Evolutionary conservation across 1,140 invertebrate species (phyloP).

Genomic region (Aphaenogaster ashmeadi): DNA sequence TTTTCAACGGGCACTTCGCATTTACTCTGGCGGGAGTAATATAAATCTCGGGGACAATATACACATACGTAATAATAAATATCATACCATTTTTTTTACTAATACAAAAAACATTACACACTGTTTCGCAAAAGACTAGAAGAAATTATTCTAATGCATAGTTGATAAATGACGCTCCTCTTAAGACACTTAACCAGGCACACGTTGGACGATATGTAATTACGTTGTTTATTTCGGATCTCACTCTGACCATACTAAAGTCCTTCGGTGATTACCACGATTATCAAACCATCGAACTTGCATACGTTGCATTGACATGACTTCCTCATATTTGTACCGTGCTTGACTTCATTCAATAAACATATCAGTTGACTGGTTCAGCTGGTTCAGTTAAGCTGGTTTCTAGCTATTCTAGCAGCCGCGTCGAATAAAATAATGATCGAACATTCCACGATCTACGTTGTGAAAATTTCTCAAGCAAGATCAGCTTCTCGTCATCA

Average conservation of each 20-base stretch:
- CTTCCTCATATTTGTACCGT: not conserved
- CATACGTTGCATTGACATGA: not conserved
- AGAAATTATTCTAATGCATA: slow-evolving; percentile 78
- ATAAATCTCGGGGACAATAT: slow-evolving; percentile 47
- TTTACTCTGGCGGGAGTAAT: not conserved
- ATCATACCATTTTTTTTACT: slow-evolving; percentile 82
- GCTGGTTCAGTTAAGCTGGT: not conserved
- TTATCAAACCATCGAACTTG: slow-evolving; percentile 26
- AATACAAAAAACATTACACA: slow-evolving; percentile 84
- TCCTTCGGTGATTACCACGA: not conserved
- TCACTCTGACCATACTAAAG: not conserved
- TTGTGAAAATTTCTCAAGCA: slow-evolving; percentile 20
- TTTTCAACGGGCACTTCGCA: slow-evolving; percentile 20
- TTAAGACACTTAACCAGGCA: slow-evolving; percentile 74
- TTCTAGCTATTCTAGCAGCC: slow-evolving; percentile 41
- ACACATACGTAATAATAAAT: slow-evolving; percentile 80
- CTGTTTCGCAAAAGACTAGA: slow-evolving; percentile 81
- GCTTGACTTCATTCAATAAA: not conserved
- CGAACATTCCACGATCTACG: slow-evolving; percentile 15
- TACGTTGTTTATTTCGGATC: slow-evolving; percentile 5
- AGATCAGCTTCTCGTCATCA: slow-evolving; percentile 59
- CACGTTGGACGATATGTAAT: slow-evolving; percentile 47
- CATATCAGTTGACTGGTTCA: slow-evolving; percentile 36
- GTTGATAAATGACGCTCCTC: slow-evolving; percentile 70
- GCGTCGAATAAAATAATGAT: slow-evolving; percentile 52